Evolutionary conservation across 1,140 invertebrate genomes (phyloP).

Genomic region (Drosophila pseudoobscura): DNA sequence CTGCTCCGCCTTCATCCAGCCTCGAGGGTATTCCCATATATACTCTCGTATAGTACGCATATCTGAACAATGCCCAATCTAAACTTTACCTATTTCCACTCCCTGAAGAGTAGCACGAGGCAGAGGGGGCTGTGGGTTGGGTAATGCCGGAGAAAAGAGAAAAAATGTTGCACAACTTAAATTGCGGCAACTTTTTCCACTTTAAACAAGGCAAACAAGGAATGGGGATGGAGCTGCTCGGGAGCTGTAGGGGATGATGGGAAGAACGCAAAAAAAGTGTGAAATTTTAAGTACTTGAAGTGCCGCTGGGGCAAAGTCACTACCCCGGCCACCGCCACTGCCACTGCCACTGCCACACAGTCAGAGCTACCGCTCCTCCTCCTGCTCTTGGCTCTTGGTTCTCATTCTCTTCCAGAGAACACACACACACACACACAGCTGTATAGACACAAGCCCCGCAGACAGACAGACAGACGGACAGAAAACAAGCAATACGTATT

Average conservation of each 20-base stretch:
- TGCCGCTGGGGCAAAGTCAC: constrained; percentile 58
- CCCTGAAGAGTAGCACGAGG: background rate
- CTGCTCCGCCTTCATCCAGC: too few relatives aligned
- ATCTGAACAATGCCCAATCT: constrained; percentile 41
- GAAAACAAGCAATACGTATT: constrained; percentile 78
- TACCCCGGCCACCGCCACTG: constrained; percentile 10
- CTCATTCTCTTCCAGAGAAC: background rate
- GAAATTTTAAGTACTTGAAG: constrained; percentile 79
- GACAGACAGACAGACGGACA: constrained; percentile 8
- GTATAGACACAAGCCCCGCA: constrained; percentile 6
- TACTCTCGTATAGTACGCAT: too few relatives aligned
- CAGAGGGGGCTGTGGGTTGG: background rate
- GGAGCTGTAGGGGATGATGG: background rate
- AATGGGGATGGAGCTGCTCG: background rate
- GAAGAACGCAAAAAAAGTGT: constrained; percentile 58
- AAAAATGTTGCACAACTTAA: constrained; percentile 64
- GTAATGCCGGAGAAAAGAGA: background rate
- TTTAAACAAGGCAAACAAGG: constrained; percentile 59
- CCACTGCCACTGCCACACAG: background rate
- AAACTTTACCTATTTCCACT: constrained; percentile 46
- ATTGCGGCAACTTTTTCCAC: constrained; percentile 71
- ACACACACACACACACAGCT: constrained; percentile 1
- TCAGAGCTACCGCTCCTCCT: background rate
- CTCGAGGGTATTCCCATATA: too few relatives aligned
- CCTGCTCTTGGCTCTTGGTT: too few relatives aligned